Evolutionary conservation across 1,140 invertebrate genomes (phyloP).

Genomic region (Meteorus sp.): DNA sequence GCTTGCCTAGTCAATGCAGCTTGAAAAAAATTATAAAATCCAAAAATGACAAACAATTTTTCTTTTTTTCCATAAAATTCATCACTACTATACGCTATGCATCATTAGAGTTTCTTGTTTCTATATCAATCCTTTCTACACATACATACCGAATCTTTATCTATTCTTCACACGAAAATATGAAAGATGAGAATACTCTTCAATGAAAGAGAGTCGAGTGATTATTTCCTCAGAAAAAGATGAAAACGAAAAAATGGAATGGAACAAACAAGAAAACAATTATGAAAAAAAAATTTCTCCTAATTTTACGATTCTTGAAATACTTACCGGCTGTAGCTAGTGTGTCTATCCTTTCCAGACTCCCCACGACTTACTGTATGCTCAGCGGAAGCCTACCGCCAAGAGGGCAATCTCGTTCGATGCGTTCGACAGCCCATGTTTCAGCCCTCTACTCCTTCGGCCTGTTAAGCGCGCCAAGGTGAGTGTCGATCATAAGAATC

Average conservation of each 20-base stretch:
- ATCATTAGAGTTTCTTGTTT: too few species aligned
- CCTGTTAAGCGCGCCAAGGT: constrained; percentile 53
- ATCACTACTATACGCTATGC: too few species aligned
- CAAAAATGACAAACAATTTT: neutral
- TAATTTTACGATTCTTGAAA: constrained; percentile 32
- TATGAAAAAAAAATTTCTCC: constrained; percentile 22
- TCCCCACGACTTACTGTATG: constrained; percentile 54
- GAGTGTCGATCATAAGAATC: too few species aligned
- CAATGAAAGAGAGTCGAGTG: too few species aligned
- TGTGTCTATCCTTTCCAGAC: constrained; percentile 62
- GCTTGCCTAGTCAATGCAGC: constrained; percentile 46
- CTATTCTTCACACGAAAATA: too few species aligned
- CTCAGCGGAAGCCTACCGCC: constrained; percentile 56
- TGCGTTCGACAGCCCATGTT: constrained; percentile 49
- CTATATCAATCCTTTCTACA: too few species aligned
- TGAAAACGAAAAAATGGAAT: neutral
- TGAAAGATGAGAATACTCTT: too few species aligned
- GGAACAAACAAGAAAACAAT: neutral
- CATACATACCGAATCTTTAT: too few species aligned
- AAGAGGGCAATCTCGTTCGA: constrained; percentile 58
- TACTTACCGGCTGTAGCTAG: constrained; percentile 60
- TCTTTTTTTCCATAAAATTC: constrained; percentile 28
- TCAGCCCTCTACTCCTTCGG: constrained; percentile 47
- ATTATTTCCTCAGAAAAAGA: too few species aligned
- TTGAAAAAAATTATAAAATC: too few species aligned